phyloP scores from a whole-genome alignment of 2,797 vertebrate species.

The Labroides dimidiatus region DNA sequence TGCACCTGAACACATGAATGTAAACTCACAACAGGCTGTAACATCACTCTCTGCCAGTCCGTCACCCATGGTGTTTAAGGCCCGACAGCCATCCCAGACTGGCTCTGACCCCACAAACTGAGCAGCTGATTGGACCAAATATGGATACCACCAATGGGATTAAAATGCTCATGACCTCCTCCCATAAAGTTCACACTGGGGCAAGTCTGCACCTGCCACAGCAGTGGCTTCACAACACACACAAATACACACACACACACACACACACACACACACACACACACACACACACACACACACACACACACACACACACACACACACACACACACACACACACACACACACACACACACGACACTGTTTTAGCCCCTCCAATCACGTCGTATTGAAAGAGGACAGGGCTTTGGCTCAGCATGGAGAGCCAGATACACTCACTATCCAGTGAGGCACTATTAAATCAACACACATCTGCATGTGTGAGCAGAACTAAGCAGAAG shows the following conservation, averaged over 20 bases:
- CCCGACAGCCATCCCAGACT: slow-evolving; percentile 66
- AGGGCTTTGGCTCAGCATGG: slow-evolving; percentile 37
- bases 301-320: slow-evolving; percentile 13
- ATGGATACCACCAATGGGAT: slow-evolving; percentile 67
- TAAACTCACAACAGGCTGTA: slow-evolving; percentile 59
- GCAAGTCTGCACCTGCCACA: slow-evolving; percentile 76
- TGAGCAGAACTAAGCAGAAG: slow-evolving; percentile 60
- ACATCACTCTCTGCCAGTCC: slow-evolving; percentile 64
- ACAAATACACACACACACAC: not conserved
- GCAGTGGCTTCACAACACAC: slow-evolving; percentile 36
- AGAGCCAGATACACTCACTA: not conserved
- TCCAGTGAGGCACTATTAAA: slow-evolving; percentile 30
- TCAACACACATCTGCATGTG: slow-evolving; percentile 37
- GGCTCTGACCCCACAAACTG: slow-evolving; percentile 56
- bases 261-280: slow-evolving; percentile 39
- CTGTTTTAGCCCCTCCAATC: slow-evolving; percentile 22
- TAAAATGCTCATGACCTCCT: slow-evolving; percentile 63
- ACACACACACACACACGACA: slow-evolving; percentile 35
- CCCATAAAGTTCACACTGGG: slow-evolving; percentile 74
- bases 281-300: slow-evolving; percentile 28
- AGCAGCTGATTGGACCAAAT: slow-evolving; percentile 71
- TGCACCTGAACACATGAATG: slow-evolving; percentile 27
- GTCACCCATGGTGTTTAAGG: slow-evolving; percentile 52
- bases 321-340: slow-evolving; percentile 3
- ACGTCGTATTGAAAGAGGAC: slow-evolving; percentile 25